Conservation (phyloP, 2,113 vertebrate species). For the Panurus biarmicus region DNA sequence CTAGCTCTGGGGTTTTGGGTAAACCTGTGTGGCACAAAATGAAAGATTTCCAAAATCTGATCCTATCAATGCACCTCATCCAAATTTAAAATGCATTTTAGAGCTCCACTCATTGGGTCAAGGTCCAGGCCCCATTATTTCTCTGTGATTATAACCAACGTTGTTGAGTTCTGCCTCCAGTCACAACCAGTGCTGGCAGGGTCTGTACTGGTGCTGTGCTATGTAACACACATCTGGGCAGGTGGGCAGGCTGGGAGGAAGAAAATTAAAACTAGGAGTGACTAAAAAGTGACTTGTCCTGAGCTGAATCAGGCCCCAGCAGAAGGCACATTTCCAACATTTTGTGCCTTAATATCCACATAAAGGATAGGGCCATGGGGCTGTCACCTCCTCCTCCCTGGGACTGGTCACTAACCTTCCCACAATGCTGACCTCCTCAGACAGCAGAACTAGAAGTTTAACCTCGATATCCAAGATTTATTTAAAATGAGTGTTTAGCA, state of each 20-base stretch:
- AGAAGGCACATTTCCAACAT: background rate
- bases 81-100: background rate
- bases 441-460: background rate
- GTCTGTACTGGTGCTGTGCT: background rate
- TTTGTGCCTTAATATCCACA: background rate
- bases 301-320: background rate
- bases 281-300: background rate
- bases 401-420: background rate
- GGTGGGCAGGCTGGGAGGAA: background rate
- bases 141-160: rapidly evolving
- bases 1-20: background rate
- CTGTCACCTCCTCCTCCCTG: background rate
- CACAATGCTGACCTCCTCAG: background rate
- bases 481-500: background rate
- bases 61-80: background rate
- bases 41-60: background rate
- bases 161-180: background rate
- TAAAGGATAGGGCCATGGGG: background rate
- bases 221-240: rapidly evolving
- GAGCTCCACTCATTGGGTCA: background rate
- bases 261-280: background rate
- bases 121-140: background rate
- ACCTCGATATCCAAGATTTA: rapidly evolving
- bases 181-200: background rate
- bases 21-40: background rate